Conservation (phyloP, 64 coral and sea anemone genomes). For the Acropora tenuis region DNA sequence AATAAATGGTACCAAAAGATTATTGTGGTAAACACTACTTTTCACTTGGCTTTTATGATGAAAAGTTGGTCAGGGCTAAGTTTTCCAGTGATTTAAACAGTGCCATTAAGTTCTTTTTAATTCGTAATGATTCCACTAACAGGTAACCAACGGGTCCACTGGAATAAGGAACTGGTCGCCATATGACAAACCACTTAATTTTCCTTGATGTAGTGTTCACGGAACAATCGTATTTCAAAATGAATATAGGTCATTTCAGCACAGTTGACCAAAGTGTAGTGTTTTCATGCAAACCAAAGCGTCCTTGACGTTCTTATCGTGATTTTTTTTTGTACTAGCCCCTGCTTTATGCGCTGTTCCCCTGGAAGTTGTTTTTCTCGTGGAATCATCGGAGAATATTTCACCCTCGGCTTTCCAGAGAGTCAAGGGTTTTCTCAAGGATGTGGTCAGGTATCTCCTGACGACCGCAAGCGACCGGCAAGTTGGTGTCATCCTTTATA, state of each 20-base stretch:
- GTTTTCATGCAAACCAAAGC: neutral
- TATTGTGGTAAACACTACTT: no score
- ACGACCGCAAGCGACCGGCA: constrained; percentile 19
- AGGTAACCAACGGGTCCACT: no score
- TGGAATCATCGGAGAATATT: constrained; percentile 51
- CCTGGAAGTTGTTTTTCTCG: constrained; percentile 55
- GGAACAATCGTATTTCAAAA: no score
- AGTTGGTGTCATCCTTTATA: constrained; percentile 58
- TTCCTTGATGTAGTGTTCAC: neutral
- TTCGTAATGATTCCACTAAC: no score
- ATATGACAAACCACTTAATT: neutral
- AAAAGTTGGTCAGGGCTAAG: no score
- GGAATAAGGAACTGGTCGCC: no score
- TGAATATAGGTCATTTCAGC: neutral
- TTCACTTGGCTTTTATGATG: no score
- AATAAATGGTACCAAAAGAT: no score
- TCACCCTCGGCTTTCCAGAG: constrained; percentile 44
- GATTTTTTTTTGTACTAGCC: neutral
- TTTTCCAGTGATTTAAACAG: no score
- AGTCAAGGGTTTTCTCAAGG: constrained; percentile 66
- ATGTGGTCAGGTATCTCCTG: constrained; percentile 26
- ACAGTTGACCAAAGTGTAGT: neutral
- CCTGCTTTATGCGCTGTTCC: constrained; percentile 16
- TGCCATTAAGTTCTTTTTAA: no score
- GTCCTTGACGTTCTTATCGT: neutral